Evolutionary conservation across 2,113 vertebrate genomes (phyloP), one percentile per base, ranked within the genome.

Genomic region (Nesospiza acunhae): DNA sequence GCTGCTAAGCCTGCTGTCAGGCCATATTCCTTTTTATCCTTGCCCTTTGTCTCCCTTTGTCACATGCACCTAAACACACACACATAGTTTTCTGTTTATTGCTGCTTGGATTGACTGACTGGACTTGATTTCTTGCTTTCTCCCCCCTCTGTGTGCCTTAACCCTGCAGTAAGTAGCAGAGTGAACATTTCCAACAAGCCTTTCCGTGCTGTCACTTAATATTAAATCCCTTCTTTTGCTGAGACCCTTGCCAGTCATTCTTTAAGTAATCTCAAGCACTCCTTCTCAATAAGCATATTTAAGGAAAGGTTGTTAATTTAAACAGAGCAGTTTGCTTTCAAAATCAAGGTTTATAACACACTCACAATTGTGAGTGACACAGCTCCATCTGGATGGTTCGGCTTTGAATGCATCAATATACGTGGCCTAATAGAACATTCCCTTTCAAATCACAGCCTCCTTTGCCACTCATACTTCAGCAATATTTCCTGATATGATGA

Each of bases 131-230:
- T 52, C 46, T 60, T 60, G 46, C 10, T 19, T 69, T 77, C 28
- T 39, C 8, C 46, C 37, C 37, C 39, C 39, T 60, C 10, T 0
- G 22, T 52, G 33, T 19, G 39, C 39, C 46, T 77, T 60, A 46
- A 69, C 73, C 39, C 12, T 87, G 15, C 5, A 52, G 39, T 46
- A 52, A 60, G 63, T 1, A 33, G 39, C 33, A 69, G 55, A 46
- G 22, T 11, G 46, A 77, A 33, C 39, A 33, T 15, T 33, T 55
- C 53, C 63, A 87, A 28, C 0, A 10, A 87, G 55, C 9, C 14
- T 77, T 69, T 26, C 12, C 0, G 0, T 68, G 27, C 33, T 77
- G 73, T 44, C 3, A 0, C 27, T 60, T 60, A 37, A 44, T 33
- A 42, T 60, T 23, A 46, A 60, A 69, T 33, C 37, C 15, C 18